A percentile compares a stretch with the other conserved stretches of the same genome.
Evolutionary conservation across 2,797 vertebrate species (phyloP).

Genomic region (Rhinogobio ventralis): DNA sequence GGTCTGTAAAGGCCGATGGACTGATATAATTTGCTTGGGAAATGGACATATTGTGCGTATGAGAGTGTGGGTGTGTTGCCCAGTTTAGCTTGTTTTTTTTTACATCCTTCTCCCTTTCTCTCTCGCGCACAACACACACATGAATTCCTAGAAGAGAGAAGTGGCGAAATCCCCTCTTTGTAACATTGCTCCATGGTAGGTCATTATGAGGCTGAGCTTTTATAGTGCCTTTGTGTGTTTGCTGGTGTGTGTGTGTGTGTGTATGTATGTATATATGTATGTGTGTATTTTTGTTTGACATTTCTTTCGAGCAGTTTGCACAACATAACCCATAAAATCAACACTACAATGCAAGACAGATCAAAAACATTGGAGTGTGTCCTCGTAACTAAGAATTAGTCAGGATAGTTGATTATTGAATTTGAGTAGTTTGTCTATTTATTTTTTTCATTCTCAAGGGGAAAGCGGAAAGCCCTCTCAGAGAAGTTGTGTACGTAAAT

Average conservation of each 20-base stretch:
- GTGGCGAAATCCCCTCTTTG: constrained; percentile 54
- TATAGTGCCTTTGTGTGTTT: constrained; percentile 30
- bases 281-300: background rate
- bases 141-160: constrained; percentile 56
- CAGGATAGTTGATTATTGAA: background rate
- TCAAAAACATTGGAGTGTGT: background rate
- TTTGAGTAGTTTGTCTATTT: background rate
- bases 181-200: constrained; percentile 37
- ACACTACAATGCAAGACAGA: background rate
- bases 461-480: background rate
- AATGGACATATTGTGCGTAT: constrained; percentile 55
- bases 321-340: background rate
- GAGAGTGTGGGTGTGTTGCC: constrained; percentile 48
- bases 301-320: background rate
- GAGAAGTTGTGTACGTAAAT: background rate
- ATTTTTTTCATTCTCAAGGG: background rate
- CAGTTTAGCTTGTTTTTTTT: constrained; percentile 43
- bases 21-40: constrained; percentile 49
- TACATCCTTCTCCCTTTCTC: constrained; percentile 53
- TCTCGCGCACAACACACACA: constrained; percentile 32
- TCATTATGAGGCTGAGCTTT: constrained; percentile 33
- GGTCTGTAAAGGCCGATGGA: constrained; percentile 41
- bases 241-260: background rate
- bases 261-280: too few species aligned
- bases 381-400: background rate